These are phyloP conservation scores for Candidula unifasciata DNA, from an alignment of 2,888 invertebrate genomes.

Conservation along the genomic window DNA sequence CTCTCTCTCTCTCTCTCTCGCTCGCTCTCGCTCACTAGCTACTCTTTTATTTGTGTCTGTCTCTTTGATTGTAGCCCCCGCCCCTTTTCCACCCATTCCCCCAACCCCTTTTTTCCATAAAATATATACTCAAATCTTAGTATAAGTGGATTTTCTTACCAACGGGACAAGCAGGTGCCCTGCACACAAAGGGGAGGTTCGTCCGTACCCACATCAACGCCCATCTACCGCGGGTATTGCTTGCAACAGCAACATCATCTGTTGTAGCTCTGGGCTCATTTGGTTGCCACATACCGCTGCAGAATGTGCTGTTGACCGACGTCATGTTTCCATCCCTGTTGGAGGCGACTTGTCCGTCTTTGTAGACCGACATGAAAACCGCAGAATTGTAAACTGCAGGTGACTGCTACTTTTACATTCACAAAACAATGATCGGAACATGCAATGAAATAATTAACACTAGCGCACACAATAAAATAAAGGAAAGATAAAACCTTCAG, in stretches of 20 bases:
- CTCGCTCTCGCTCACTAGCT: too few species aligned
- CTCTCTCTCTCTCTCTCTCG: too few species aligned
- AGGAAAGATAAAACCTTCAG: too few species aligned
- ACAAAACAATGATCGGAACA: too few species aligned
- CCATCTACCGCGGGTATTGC: conserved; percentile 49
- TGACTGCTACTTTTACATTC: too few species aligned
- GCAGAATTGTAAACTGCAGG: too few species aligned
- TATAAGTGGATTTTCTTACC: conserved; percentile 32
- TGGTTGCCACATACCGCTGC: conserved; percentile 45
- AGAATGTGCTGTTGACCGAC: conserved; percentile 7
- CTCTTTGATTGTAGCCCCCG: too few species aligned
- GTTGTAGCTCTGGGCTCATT: conserved; percentile 32
- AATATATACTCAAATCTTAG: not conserved
- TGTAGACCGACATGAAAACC: not conserved
- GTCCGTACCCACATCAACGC: not conserved
- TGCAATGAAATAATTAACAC: too few species aligned
- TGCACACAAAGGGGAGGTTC: conserved; percentile 54
- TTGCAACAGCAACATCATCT: conserved; percentile 32
- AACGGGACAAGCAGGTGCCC: conserved; percentile 50
- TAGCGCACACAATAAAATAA: too few species aligned
- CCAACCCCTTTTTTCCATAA: too few species aligned
- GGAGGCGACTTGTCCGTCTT: not conserved
- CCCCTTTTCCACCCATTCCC: too few species aligned
- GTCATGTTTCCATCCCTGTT: not conserved
- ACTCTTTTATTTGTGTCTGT: too few species aligned